These are phyloP conservation scores for Watsonalla cultraria DNA, from an alignment of 2,888 invertebrate genomes.

Conservation along the genomic window DNA sequence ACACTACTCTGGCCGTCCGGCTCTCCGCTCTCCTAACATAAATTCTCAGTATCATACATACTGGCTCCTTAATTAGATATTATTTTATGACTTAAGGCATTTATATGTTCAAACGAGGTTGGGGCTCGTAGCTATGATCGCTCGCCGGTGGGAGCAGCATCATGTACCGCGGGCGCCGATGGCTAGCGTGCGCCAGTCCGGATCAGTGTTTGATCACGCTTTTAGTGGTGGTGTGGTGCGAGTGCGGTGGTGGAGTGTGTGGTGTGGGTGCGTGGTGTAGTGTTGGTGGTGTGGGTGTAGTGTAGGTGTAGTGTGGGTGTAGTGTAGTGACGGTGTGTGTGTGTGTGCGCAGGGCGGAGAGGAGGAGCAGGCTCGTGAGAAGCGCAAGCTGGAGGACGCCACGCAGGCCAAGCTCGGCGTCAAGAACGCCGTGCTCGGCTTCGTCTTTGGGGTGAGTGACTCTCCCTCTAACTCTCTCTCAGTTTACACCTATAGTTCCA, in stretches of 20 bases:
- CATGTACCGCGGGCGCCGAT: no score
- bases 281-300: constrained; percentile 19
- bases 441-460: constrained; percentile 88
- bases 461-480: background rate
- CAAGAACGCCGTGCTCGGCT: constrained; percentile 88
- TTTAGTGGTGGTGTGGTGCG: constrained; percentile 6
- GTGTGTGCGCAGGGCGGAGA: constrained; percentile 61
- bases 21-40: background rate
- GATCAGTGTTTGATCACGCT: no score
- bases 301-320: constrained; percentile 23
- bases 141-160: no score
- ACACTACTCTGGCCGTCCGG: background rate
- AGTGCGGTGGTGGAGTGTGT: constrained; percentile 18
- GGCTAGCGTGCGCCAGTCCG: no score
- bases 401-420: constrained; percentile 83
- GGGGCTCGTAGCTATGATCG: no score
- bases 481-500: no score
- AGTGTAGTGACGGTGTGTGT: constrained; percentile 31
- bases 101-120: no score
- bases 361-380: constrained; percentile 80
- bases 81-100: no score
- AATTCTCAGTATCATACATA: no score
- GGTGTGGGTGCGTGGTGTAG: constrained; percentile 12
- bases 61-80: no score
- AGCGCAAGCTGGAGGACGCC: constrained; percentile 85